Conservation (phyloP, 2,797 vertebrate genomes). For the Argentina silus region DNA sequence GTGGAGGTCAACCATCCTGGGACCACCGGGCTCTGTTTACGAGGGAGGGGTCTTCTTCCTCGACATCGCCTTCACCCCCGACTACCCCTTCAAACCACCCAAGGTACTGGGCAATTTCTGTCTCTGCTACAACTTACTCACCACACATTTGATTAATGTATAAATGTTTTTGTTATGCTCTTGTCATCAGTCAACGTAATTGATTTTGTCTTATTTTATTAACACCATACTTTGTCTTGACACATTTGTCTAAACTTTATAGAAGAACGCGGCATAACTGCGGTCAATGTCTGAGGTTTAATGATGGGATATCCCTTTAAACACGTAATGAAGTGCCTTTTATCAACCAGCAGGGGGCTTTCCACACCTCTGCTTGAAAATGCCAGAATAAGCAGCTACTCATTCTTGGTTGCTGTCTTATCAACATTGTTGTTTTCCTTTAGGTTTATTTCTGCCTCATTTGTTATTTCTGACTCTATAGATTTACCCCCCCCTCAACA, state of each 20-base stretch:
- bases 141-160: not conserved
- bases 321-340: conserved; percentile 18
- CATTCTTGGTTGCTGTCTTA: not conserved
- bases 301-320: too few species aligned
- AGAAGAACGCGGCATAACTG: too few species aligned
- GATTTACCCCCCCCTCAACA: not conserved
- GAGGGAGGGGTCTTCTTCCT: conserved; percentile 96
- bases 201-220: too few species aligned
- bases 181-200: too few species aligned
- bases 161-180: too few species aligned
- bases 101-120: conserved; percentile 79
- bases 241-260: too few species aligned
- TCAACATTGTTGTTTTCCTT: conserved; percentile 2
- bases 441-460: not conserved
- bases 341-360: conserved; percentile 60
- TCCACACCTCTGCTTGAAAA: not conserved
- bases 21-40: conserved; percentile 95
- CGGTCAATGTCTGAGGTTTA: too few species aligned
- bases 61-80: conserved; percentile 94
- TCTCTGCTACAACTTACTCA: not conserved
- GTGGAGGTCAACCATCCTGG: conserved; percentile 95
- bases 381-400: not conserved
- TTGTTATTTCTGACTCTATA: not conserved
- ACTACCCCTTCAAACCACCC: conserved; percentile 97
- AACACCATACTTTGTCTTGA: too few species aligned